phyloP scores from a whole-genome alignment of 2,113 vertebrate genomes.

The Cryptomyrus ogoouensis region DNA sequence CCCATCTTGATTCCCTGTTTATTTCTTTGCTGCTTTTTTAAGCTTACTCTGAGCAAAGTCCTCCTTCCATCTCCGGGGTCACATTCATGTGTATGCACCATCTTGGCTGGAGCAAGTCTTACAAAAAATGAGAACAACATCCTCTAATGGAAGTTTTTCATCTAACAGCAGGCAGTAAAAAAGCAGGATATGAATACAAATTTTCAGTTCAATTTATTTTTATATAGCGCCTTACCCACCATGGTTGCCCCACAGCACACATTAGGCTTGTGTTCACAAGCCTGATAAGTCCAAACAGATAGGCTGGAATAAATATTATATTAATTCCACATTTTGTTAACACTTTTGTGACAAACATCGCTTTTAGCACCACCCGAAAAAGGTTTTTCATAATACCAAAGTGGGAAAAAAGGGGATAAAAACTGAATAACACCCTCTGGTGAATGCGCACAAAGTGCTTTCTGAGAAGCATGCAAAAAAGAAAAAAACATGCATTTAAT shows the following conservation, averaged over 20 bases:
- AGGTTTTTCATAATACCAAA: conserved; percentile 15
- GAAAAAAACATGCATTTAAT: not conserved
- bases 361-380: conserved; percentile 8
- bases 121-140: not conserved
- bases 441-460: not conserved
- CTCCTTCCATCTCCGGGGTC: not conserved
- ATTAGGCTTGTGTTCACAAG: not conserved
- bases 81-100: not conserved
- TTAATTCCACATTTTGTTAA: conserved; percentile 4
- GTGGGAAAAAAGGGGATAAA: not conserved
- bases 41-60: not conserved
- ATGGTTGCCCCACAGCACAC: not conserved
- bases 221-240: not conserved
- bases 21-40: not conserved
- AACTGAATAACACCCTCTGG: conserved; percentile 1
- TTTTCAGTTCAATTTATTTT: not conserved
- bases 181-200: not conserved
- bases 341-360: not conserved
- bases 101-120: not conserved
- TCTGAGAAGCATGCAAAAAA: not conserved
- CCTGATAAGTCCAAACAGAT: not conserved
- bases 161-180: not conserved
- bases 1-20: not conserved
- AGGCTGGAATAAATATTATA: not conserved
- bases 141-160: not conserved